Evolutionary conservation across 2,797 vertebrate species (phyloP).

Genomic region (Crenuchus spilurus): DNA sequence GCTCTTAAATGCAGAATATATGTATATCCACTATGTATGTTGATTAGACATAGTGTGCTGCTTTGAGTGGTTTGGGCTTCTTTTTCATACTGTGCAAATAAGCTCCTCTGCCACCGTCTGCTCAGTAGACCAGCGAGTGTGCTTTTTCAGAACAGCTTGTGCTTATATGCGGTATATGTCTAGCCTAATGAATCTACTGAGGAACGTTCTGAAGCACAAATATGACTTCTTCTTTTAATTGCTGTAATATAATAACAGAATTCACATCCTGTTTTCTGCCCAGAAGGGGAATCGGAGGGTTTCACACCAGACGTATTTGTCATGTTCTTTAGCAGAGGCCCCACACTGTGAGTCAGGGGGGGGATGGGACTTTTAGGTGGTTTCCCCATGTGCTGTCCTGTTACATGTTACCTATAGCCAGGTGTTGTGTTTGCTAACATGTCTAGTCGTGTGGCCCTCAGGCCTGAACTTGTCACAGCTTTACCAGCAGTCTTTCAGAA

Average conservation of each 20-base stretch:
- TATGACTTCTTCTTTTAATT: not conserved
- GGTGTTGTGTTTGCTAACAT: slow-evolving; percentile 53
- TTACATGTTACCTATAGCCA: slow-evolving; percentile 38
- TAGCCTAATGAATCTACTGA: not conserved
- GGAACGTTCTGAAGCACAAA: not conserved
- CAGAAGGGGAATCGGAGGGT: slow-evolving; percentile 3
- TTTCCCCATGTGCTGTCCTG: not conserved
- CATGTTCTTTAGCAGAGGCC: slow-evolving; percentile 15
- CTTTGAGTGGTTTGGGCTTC: not conserved
- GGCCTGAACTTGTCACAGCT: slow-evolving; percentile 41
- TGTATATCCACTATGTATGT: too few species aligned
- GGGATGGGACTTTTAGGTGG: not conserved
- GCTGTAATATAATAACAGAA: slow-evolving; percentile 9
- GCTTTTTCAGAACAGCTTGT: not conserved
- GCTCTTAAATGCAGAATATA: too few species aligned
- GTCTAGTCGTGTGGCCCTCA: slow-evolving; percentile 48
- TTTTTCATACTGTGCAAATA: not conserved
- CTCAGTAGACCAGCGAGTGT: not conserved
- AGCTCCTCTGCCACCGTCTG: not conserved
- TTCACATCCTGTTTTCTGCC: slow-evolving; percentile 13
- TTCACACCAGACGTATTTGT: slow-evolving; percentile 37
- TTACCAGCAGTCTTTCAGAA: slow-evolving; percentile 12
- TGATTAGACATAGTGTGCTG: too few species aligned
- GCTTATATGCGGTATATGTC: not conserved
- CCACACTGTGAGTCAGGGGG: not conserved